Base-by-base conservation (phyloP, 2,797 vertebrate species). In the Clarias pachynema region DNA sequence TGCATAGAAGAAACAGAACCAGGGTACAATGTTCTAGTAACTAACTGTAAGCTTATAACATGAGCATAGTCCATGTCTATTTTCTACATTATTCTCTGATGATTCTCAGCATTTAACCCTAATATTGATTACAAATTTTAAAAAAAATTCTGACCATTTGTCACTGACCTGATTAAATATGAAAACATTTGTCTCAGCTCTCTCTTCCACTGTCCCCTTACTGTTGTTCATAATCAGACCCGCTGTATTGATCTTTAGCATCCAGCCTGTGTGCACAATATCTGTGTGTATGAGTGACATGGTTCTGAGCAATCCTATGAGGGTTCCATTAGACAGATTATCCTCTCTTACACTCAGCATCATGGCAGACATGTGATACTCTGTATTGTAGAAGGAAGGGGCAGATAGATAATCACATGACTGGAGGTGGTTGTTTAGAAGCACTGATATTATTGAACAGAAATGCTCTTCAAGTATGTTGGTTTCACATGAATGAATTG, bases 241-340 rank as follows among this genome's bases (percentile, higher is more conserved):
- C 2, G 22, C 18, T 72, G 22, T 24, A 2, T 3, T 53, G 49
- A 14, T 72, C 22, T 16, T 22, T 24, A 12, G 70, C 5, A 26
- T 75, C 6, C 15, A 29, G n/a, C 0, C 14, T 26, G 14, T 29
- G 44, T 56, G n/a, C 40, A 56, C 44, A 53, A 56, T 18, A 49
- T n/a, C 12, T 18, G 15, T 26, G 40, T 26, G 72, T 74, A 12
- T 53, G 44, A 18, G 44, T 29, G 72, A 24, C 34, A 70, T 1
- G 16, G 34, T 24, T 72, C 34, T 44, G 69, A 49, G 69, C 44
- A 72, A 72, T 74, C n/a, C 44, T 74, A 16, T 15, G 5, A 53
- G 72, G 72, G 24, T 24, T 74, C 40, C n/a, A 53, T 74, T 74
- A 74, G 12, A 26, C 26, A 26, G 44, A 73, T 73, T 73, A 73